Evolutionary conservation across 2,888 invertebrate genomes (phyloP), one percentile per base, ranked within the genome.

Genomic region (Drosophila hamatofila): DNA sequence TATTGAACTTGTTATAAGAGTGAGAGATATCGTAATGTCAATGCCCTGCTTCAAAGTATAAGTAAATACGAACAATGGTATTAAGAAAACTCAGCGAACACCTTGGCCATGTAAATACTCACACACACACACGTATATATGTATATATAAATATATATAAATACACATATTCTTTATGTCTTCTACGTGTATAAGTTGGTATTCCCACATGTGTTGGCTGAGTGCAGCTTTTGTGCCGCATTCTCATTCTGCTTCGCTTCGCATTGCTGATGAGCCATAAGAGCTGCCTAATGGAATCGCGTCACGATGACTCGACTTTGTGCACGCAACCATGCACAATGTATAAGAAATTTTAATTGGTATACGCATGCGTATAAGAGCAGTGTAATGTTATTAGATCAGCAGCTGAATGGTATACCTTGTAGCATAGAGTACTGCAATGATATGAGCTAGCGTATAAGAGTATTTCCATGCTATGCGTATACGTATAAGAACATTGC

Each of bases 221-320:
- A 37, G 44, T 33, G 30, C 30, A 60, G 48, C 30, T 27, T 30
- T 72, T 57, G 49, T 37, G 39, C 37, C 49, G 21, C 54, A 21
- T 42, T 39, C 46, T 61, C 63, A 59, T 41, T 60, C 48, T 27
- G 30, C 9, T 37, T 27, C 27, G n/a, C 39, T n/a, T n/a, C n/a
- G 39, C 39, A n/a, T 6, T n/a, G 39, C 62, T 60, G 79, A 74
- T 73, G 78, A 51, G 66, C 55, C 65, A 64, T 72, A 58, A 64
- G 60, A 56, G 60, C 56, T 56, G 54, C 51, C 63, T 64, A 37
- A 63, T 61, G 69, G 51, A 55, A 61, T 64, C 59, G 56, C 69
- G 66, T 83, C 83, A 86, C 64, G 71, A 67, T 86, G 89, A 83
- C 75, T 88, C 65, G 83, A 57, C 77, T 69, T 7, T 48, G 48